phyloP scores from a whole-genome alignment of 1,140 invertebrate species.

The Kradibia gibbosae region DNA sequence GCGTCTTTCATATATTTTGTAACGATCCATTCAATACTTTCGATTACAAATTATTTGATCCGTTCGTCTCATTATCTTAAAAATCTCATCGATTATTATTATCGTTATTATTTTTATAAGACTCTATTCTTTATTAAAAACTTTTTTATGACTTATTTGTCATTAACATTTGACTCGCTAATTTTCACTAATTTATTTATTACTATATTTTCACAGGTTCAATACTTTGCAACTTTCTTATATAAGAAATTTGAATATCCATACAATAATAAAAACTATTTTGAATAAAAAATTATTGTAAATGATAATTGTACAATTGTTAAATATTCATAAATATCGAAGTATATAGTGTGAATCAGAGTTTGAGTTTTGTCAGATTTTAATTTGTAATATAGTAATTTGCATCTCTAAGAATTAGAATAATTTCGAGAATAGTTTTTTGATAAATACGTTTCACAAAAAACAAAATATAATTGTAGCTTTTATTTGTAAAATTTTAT shows the following conservation, averaged over 20 bases:
- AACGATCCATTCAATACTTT: background rate
- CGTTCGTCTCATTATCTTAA: background rate
- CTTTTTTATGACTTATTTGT: conserved; percentile 20
- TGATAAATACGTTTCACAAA: background rate
- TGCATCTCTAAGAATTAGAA: background rate
- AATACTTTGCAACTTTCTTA: conserved; percentile 4
- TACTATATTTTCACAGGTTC: background rate
- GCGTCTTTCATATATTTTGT: background rate
- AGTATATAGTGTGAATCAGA: conserved; percentile 3
- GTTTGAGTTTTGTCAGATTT: conserved; percentile 30
- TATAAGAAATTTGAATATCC: background rate
- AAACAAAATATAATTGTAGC: conserved; percentile 3
- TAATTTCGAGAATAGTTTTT: background rate
- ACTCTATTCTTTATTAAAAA: background rate
- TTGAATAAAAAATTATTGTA: background rate
- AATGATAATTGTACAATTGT: background rate
- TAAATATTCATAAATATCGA: background rate
- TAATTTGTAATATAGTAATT: background rate
- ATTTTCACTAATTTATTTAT: conserved; percentile 3
- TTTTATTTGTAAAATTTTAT: background rate
- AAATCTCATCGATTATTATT: conserved; percentile 23
- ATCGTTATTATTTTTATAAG: background rate
- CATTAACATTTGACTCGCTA: background rate
- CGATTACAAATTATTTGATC: background rate
- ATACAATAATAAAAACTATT: background rate